These are phyloP conservation scores for Pterostichus niger DNA, from an alignment of 2,888 invertebrate species.

Conservation along the genomic window DNA sequence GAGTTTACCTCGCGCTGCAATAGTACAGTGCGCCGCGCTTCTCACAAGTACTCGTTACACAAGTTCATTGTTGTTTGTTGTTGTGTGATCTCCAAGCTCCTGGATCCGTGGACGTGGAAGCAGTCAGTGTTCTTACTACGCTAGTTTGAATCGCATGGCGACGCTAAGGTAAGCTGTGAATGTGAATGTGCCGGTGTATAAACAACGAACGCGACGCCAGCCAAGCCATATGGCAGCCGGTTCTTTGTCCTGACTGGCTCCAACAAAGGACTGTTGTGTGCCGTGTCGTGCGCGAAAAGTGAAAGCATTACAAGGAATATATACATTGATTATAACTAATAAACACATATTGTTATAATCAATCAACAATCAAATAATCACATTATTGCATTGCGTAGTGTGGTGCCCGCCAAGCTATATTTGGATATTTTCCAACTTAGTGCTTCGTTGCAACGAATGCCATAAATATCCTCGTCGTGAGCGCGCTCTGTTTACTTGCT, in stretches of 20 bases:
- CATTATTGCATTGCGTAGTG: background rate
- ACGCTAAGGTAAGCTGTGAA: constrained; percentile 72
- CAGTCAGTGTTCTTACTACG: constrained; percentile 53
- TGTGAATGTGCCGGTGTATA: background rate
- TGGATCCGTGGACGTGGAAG: constrained; percentile 52
- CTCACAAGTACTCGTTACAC: background rate
- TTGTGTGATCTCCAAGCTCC: constrained; percentile 41
- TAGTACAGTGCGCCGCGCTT: background rate
- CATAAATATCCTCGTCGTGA: constrained; percentile 19
- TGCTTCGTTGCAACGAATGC: constrained; percentile 34
- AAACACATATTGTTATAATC: background rate
- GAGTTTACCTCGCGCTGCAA: background rate
- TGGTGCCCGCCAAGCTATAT: constrained; percentile 32
- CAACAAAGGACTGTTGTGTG: background rate
- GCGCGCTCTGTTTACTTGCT: constrained; percentile 2
- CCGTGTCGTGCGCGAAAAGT: background rate
- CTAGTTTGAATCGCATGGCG: constrained; percentile 72
- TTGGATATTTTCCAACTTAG: constrained; percentile 42
- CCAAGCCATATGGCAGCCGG: constrained; percentile 9
- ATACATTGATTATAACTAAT: no score
- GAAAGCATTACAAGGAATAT: background rate
- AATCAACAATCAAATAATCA: no score
- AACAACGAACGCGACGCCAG: constrained; percentile 8
- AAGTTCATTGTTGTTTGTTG: constrained; percentile 58
- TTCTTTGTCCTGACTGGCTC: background rate